Conservation (phyloP, 2,888 invertebrate species). For the Heliconius hortense region DNA sequence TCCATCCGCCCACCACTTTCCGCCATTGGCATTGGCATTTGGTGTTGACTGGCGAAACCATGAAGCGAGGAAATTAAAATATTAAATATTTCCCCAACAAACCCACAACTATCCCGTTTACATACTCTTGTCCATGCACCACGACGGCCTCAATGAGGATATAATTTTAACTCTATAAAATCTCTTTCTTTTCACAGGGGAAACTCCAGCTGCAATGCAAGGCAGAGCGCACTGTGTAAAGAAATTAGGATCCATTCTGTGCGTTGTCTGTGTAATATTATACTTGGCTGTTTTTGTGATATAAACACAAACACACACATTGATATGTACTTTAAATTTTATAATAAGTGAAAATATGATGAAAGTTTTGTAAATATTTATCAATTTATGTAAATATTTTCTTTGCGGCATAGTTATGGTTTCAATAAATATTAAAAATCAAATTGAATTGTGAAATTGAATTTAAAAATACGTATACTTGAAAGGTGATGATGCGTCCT, state of each 20-base stretch:
- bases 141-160: not conserved
- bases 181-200: conserved; percentile 79
- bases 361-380: conserved; percentile 44
- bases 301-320: conserved; percentile 30
- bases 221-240: conserved; percentile 82
- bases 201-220: conserved; percentile 93
- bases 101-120: not conserved
- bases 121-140: not conserved
- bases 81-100: no score
- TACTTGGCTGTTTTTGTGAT: conserved; percentile 42
- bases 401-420: conserved; percentile 21
- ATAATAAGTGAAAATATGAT: conserved; percentile 22
- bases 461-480: not conserved
- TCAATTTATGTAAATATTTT: conserved; percentile 23
- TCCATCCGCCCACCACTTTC: no score
- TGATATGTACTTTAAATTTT: conserved; percentile 2
- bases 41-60: no score
- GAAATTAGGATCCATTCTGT: conserved; percentile 54
- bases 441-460: not conserved
- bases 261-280: conserved; percentile 43
- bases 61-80: no score
- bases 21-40: no score
- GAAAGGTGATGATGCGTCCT: no score
- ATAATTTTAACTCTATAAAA: conserved; percentile 1
- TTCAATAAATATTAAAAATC: not conserved